Percentiles rank a stretch among this genome's conserved stretches.
phyloP scores from a whole-genome alignment of 2,888 invertebrate species.

The Leucoma salicis region DNA sequence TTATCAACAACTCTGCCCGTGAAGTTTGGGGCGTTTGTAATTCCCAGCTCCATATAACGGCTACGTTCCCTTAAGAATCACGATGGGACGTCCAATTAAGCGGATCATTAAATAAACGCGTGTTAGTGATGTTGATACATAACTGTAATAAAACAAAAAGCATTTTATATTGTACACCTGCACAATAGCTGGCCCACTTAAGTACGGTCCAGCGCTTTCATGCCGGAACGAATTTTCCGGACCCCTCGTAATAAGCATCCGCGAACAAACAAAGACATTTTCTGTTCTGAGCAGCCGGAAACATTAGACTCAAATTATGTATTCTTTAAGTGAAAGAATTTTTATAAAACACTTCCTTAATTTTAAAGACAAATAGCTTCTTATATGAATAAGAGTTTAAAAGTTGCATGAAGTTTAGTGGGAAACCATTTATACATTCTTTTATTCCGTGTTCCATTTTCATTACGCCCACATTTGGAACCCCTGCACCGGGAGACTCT shows the following conservation, averaged over 20 bases:
- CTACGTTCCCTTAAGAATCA: conserved; percentile 22
- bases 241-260: conserved; percentile 70
- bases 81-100: conserved; percentile 46
- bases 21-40: too few relatives aligned
- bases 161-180: conserved; percentile 62
- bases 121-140: conserved; percentile 66
- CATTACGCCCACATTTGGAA: too few relatives aligned
- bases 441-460: too few relatives aligned
- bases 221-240: conserved; percentile 64
- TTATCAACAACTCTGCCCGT: too few relatives aligned
- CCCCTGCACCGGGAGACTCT: too few relatives aligned
- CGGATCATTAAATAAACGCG: conserved; percentile 61
- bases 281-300: conserved; percentile 61
- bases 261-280: conserved; percentile 71
- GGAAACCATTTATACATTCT: too few relatives aligned
- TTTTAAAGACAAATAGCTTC: conserved; percentile 5
- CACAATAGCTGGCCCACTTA: conserved; percentile 67
- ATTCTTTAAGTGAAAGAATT: conserved; percentile 52
- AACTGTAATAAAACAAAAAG: conserved; percentile 67
- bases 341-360: conserved; percentile 38
- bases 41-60: background rate
- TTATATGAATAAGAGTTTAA: too few relatives aligned
- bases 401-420: too few relatives aligned
- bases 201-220: conserved; percentile 70
- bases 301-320: conserved; percentile 61